Evolutionary conservation across 2,888 invertebrate species (phyloP), one percentile per base, ranked within the genome.

Genomic region (Plebejus melissa): DNA sequence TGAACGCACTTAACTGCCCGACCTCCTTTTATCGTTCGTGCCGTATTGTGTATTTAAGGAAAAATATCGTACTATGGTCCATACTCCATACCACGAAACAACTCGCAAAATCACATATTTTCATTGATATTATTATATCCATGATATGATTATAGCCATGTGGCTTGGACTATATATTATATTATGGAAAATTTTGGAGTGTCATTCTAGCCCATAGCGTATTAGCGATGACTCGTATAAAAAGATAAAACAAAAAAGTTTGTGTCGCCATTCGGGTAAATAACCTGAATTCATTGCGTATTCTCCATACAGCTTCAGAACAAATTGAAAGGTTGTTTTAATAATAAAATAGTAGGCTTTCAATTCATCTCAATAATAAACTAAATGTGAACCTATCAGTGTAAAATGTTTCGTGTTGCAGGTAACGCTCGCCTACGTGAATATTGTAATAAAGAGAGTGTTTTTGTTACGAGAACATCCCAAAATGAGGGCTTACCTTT

Each of bases 401-500:
- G 46, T 54, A 72, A 72, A 72, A 72, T 72, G 54, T 72, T 50
- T 28, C 32, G 32, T 72, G 50, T 72, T 70, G 70, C 32, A 36
- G 13, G 71, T 71, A 46, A 46, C 28, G 46, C 46, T 71, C 70
- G 38, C 74, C 75, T 69, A 75, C 69, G 75, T 46, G 69, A 46
- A 74, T 60, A 57, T 57, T 38, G 54, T 70, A 70, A 72, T 72
- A 72, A 54, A 71, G 71, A 50, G 38, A 75, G 71, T 71, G 75
- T 70, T 79, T 80, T 80, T 78, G 79, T 80, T 83, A 83, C 36
- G 54, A 72, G 65, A 78, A 76, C 76, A 78, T 80, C 74, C 74
- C 80, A 74, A 81, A 83, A 84, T 82, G 80, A 83, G 83, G 80
- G 79, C 80, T 81, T 83, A 82, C 81, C 81, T 81, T 85, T 84